Conservation (phyloP, 2,113 vertebrate species). For the Alaudala cheleensis region DNA sequence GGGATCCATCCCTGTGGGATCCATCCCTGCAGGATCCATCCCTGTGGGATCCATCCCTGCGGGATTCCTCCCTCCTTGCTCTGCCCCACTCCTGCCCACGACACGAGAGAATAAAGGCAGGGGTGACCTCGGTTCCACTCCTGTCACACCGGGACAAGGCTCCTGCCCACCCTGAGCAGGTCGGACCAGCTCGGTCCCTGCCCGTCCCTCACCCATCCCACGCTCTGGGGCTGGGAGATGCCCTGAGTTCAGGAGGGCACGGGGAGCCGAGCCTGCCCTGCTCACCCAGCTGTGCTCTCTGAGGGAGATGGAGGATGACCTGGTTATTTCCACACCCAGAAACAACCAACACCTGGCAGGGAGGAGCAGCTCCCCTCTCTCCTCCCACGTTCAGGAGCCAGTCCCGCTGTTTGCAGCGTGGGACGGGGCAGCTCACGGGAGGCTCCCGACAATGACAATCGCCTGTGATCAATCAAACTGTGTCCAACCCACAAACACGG, state of each 20-base stretch:
- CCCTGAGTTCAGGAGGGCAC: not conserved
- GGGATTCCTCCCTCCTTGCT: not conserved
- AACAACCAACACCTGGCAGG: not conserved
- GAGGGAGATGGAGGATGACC: not conserved
- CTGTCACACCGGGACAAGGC: not conserved
- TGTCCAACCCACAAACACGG: not conserved
- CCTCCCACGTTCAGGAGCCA: not conserved
- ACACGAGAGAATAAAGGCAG: not conserved
- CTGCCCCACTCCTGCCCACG: not conserved
- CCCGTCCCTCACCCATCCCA: not conserved
- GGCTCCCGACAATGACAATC: accelerated
- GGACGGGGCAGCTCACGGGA: not conserved
- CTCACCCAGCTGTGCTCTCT: not conserved
- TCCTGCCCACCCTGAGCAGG: not conserved
- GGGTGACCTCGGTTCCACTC: not conserved
- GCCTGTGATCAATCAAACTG: accelerated
- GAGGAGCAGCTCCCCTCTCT: not conserved
- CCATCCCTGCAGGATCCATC: not conserved
- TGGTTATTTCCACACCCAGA: not conserved
- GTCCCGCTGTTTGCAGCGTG: not conserved
- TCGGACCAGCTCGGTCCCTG: not conserved
- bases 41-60: not conserved
- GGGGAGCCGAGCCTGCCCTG: not conserved
- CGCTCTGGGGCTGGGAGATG: accelerated
- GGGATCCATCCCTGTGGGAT: not conserved